Conservation (phyloP, 37 sponge, comb jelly and placozoan genomes). For the Petrosia ficiformis region DNA sequence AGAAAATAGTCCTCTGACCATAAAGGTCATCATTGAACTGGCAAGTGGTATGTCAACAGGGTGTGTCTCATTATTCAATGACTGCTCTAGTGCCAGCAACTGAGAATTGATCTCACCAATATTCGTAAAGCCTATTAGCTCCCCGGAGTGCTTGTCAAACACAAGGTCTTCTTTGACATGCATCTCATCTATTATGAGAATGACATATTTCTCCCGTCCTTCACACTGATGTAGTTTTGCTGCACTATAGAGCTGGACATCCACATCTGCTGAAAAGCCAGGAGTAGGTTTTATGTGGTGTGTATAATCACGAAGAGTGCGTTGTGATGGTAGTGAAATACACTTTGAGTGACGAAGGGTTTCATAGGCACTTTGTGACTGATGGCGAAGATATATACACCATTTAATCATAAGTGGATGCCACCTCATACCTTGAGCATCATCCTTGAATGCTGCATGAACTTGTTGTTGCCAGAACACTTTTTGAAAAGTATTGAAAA, state of each 20-base stretch:
- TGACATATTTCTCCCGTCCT: slow-evolving; percentile 33
- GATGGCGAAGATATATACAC: slow-evolving; percentile 29
- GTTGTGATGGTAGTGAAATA: slow-evolving; percentile 37
- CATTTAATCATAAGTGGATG: slow-evolving; percentile 41
- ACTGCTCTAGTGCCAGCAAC: slow-evolving; percentile 5
- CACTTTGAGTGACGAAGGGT: slow-evolving; percentile 25
- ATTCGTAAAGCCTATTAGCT: background rate
- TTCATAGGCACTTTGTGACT: slow-evolving; percentile 37
- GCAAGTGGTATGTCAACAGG: slow-evolving; percentile 6
- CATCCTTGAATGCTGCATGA: slow-evolving; percentile 22
- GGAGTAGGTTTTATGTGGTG: slow-evolving; percentile 11
- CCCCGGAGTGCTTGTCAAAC: slow-evolving; percentile 10
- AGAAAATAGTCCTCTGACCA: slow-evolving; percentile 23
- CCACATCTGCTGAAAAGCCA: slow-evolving; percentile 38
- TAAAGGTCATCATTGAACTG: slow-evolving; percentile 16
- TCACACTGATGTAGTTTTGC: background rate
- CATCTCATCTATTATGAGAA: slow-evolving; percentile 15
- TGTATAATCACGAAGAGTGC: slow-evolving; percentile 44
- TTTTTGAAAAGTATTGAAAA: slow-evolving; percentile 10
- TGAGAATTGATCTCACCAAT: slow-evolving; percentile 14
- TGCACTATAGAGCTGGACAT: slow-evolving; percentile 19
- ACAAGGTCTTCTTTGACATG: slow-evolving; percentile 29
- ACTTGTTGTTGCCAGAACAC: slow-evolving; percentile 46
- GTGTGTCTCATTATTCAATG: background rate
- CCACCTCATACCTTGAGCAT: slow-evolving; percentile 33